Base-by-base conservation (phyloP, 2,888 invertebrate species). In the Pseudoips prasinana region DNA sequence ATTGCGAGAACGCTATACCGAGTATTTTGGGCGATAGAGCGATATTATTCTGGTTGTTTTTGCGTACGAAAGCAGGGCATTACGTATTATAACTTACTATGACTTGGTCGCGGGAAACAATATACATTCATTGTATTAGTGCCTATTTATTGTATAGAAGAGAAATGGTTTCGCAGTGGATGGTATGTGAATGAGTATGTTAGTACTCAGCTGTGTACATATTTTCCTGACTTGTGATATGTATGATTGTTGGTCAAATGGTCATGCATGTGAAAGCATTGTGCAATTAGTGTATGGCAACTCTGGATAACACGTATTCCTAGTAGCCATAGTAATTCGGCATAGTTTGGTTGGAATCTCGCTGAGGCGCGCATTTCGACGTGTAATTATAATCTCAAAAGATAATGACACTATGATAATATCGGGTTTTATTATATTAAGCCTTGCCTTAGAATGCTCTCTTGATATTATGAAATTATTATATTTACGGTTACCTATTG, bases 391-490 rank as follows among this genome's bases (percentile, higher is more conserved):
- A 60, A 64, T 68, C 64, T 71, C 71, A 58, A 52, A 58, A 37
- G 31, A 52, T 56, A 56, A 59, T 51, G 46, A 54, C 45, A 53
- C 51, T 58, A 61, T 62, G 52, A 14, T n/a, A n/a, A 64, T 64
- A 58, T 61, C 58, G 53, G 63, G 59, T 69, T 70, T 60, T 39
- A 46, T 53, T 62, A 58, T 44, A 41, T 37, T 48, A 69, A 71
- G 59, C 77, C 80, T 85, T 84, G 85, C 87, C 85, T 86, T 79
- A 75, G 69, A 85, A 85, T 83, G 88, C 88, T 88, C 88, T 88
- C 88, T 87, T 68, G 58, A 72, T 80, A 68, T 67, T 70, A 73
- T 82, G 81, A 84, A 80, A 83, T 81, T 84, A 81, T 80, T 84
- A 81, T 80, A 76, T 73, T 73, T 75, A 84, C 86, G 84, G 88